Evolutionary conservation across 2,797 vertebrate genomes (phyloP), one percentile per base, ranked within the genome.

Genomic region (Lemur catta): DNA sequence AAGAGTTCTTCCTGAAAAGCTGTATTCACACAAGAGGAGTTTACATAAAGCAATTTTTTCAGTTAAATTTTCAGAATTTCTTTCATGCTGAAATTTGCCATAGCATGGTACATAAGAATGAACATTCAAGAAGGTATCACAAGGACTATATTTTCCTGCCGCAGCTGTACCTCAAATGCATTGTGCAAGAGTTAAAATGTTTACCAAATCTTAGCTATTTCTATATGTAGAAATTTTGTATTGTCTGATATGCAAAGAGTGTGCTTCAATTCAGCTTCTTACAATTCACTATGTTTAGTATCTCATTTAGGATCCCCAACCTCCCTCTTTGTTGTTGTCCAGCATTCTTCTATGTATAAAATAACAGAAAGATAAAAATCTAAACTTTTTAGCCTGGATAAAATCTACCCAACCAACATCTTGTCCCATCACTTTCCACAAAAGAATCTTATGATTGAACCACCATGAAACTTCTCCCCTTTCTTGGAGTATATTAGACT

Each of bases 11-110:
- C 84, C 81, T 91, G 46, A 95, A 91, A 97, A 97, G 59, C 89
- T 85, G 22, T 71, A 93, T 95, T 95, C 72, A 92, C 35, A 87
- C 33, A 95, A 91, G 46, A 84, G 43, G 59, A 65, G 57, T 91
- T 81, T 93, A 50, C 63, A 91, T 82, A 94, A 95, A 88, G 33
- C 61, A 55, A 6, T 33, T 79, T 95, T 88, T 76, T 76, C 61
- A 92, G 79, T 76, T 96, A 90, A 72, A 84, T 84, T 96, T 95
- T 97, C 14, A 96, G 43, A 95, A 87, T 90, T 85, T 85, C 15
- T 97, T 97, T 97, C 65, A 87, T 90, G 67, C 80, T 90, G 78
- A 94, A 96, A 96, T 94, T 93, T 78, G 26, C 57, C 86, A 93
- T 86, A 91, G 94, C 65, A 92, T 95, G 63, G 30, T 85, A 43